Conservation (phyloP, 2,888 invertebrate species). For the Corbicula japonica region DNA sequence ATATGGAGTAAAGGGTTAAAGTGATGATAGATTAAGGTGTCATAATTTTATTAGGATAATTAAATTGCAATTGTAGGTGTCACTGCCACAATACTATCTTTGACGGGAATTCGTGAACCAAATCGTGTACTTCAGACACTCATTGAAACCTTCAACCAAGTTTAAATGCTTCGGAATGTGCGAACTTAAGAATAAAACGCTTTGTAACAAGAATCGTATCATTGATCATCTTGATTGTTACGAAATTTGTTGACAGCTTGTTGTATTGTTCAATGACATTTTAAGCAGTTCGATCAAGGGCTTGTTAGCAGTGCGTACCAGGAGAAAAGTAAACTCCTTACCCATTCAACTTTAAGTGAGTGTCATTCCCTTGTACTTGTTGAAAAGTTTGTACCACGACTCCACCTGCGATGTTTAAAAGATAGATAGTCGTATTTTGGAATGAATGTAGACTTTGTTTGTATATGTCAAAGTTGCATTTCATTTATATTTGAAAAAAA, state of each 20-base stretch:
- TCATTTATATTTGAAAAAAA: too few species aligned
- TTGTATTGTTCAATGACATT: constrained; percentile 6
- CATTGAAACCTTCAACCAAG: constrained; percentile 3
- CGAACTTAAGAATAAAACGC: constrained; percentile 4
- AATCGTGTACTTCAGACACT: constrained; percentile 5
- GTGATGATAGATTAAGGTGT: constrained; percentile 17
- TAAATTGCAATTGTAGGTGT: constrained; percentile 16
- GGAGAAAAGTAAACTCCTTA: background rate
- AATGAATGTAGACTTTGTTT: too few species aligned
- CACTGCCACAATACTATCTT: background rate
- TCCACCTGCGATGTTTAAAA: too few species aligned
- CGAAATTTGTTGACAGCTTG: constrained; percentile 20
- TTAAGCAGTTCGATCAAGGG: background rate
- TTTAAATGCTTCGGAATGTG: too few species aligned
- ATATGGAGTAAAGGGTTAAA: too few species aligned
- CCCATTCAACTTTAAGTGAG: background rate
- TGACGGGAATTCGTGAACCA: constrained; percentile 15
- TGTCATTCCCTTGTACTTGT: constrained; percentile 3
- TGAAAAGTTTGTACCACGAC: too few species aligned
- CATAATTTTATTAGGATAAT: constrained; percentile 23
- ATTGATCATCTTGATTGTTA: constrained; percentile 16
- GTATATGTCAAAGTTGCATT: too few species aligned
- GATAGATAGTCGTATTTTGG: too few species aligned
- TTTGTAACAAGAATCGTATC: constrained; percentile 23
- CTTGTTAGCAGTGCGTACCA: background rate